Conservation (phyloP, 1,140 invertebrate genomes). For the Drosophila athabasca region DNA sequence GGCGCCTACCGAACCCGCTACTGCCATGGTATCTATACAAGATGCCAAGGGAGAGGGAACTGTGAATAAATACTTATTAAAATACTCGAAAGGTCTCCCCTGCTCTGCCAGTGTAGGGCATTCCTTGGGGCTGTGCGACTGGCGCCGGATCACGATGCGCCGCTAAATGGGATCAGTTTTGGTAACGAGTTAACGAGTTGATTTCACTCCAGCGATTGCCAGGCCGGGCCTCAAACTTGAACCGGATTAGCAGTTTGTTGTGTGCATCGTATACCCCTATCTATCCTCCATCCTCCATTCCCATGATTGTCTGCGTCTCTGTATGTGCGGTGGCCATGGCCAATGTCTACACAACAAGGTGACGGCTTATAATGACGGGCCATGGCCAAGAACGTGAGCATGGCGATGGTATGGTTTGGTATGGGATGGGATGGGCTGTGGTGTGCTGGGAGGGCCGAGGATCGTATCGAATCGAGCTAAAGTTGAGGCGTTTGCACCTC, state of each 20-base stretch:
- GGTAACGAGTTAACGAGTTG: constrained; percentile 83
- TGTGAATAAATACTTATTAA: neutral
- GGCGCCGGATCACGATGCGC: constrained; percentile 64
- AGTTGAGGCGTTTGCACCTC: constrained; percentile 68
- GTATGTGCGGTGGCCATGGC: constrained; percentile 75
- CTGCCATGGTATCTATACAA: neutral
- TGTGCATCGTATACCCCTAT: constrained; percentile 11
- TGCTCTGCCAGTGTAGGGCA: constrained; percentile 42
- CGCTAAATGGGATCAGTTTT: constrained; percentile 82
- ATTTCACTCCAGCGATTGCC: constrained; percentile 82
- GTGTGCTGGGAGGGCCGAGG: constrained; percentile 3
- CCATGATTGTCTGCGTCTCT: constrained; percentile 27
- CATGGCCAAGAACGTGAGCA: constrained; percentile 55
- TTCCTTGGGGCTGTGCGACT: constrained; percentile 39
- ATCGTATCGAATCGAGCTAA: constrained; percentile 43
- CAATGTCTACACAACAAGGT: constrained; percentile 81
- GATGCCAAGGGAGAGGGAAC: neutral
- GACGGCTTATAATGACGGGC: constrained; percentile 79
- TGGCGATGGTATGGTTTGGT: constrained; percentile 5
- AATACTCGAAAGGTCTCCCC: neutral
- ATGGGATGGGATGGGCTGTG: neutral
- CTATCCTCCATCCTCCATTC: too few relatives aligned
- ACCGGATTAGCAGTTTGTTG: constrained; percentile 74
- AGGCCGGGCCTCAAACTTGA: constrained; percentile 52
- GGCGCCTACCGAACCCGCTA: neutral